Evolutionary conservation across 2,888 invertebrate genomes (phyloP).

Genomic region (Notodonta ziczac): DNA sequence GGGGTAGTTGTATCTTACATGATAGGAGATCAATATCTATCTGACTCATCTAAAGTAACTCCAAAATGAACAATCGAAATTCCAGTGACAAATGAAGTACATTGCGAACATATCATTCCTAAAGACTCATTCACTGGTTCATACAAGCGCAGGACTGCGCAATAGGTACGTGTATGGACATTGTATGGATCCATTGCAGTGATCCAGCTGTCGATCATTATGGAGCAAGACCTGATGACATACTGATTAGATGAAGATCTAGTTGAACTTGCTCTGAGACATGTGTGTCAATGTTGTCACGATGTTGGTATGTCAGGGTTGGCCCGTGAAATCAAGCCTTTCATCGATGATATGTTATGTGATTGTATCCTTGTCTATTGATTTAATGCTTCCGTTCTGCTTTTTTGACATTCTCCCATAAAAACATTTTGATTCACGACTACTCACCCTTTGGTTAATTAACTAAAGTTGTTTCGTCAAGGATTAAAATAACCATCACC

Average conservation of each 20-base stretch:
- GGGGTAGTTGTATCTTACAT: too few relatives aligned
- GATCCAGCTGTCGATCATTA: conserved; percentile 13
- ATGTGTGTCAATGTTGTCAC: conserved; percentile 52
- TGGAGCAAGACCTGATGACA: conserved; percentile 25
- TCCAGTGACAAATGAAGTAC: background rate
- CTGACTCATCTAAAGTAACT: background rate
- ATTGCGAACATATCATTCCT: background rate
- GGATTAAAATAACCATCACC: too few relatives aligned
- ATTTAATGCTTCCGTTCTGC: too few relatives aligned
- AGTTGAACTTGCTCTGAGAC: conserved; percentile 33
- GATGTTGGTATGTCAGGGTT: conserved; percentile 25
- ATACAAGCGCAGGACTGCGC: background rate
- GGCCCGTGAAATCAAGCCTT: conserved; percentile 6
- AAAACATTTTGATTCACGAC: too few relatives aligned
- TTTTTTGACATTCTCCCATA: too few relatives aligned
- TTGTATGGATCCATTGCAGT: conserved; percentile 10
- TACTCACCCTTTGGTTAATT: too few relatives aligned
- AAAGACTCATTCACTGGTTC: background rate
- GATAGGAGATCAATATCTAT: too few relatives aligned
- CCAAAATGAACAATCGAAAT: background rate
- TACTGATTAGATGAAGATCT: conserved; percentile 29
- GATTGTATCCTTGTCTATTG: too few relatives aligned
- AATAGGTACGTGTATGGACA: background rate
- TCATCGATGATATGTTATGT: background rate
- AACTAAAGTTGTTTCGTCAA: too few relatives aligned